phyloP scores from a whole-genome alignment of 2,797 vertebrate species.

The Microcaecilia unicolor region DNA sequence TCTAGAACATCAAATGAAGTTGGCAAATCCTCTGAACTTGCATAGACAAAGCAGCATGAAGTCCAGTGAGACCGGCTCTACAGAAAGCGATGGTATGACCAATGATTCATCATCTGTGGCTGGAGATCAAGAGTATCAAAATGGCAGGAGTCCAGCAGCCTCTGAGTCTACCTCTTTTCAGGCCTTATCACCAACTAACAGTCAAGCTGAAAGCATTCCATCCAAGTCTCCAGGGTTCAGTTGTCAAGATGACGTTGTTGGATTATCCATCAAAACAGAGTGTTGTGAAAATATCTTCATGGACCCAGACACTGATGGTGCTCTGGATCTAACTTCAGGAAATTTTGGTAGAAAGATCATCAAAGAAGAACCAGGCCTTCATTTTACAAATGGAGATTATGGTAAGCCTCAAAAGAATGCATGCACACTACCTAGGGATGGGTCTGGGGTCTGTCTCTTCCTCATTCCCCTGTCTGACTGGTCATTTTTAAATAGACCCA shows the following conservation, averaged over 20 bases:
- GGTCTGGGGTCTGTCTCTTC: too few species aligned
- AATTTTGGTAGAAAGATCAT: constrained; percentile 62
- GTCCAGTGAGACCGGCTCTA: constrained; percentile 52
- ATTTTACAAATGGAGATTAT: constrained; percentile 65
- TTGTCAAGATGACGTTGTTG: constrained; percentile 44
- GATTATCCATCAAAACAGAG: constrained; percentile 43
- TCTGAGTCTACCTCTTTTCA: constrained; percentile 64
- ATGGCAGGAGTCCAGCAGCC: constrained; percentile 68
- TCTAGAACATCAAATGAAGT: constrained; percentile 66
- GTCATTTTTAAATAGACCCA: too few species aligned
- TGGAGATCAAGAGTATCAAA: constrained; percentile 73
- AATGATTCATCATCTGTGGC: constrained; percentile 65
- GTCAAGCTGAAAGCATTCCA: constrained; percentile 51
- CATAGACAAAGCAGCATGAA: constrained; percentile 79
- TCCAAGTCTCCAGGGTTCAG: constrained; percentile 65
- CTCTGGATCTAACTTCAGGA: constrained; percentile 81
- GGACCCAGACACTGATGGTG: constrained; percentile 68
- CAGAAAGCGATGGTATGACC: constrained; percentile 69
- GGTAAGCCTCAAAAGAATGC: constrained; percentile 54
- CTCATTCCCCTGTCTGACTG: too few species aligned
- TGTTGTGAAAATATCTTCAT: constrained; percentile 34
- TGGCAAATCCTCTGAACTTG: constrained; percentile 58
- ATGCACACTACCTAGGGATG: too few species aligned
- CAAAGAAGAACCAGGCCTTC: constrained; percentile 71
- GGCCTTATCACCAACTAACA: constrained; percentile 73